Base-by-base conservation (phyloP, 2,113 vertebrate genomes). In the Thryonomys swinderianus region DNA sequence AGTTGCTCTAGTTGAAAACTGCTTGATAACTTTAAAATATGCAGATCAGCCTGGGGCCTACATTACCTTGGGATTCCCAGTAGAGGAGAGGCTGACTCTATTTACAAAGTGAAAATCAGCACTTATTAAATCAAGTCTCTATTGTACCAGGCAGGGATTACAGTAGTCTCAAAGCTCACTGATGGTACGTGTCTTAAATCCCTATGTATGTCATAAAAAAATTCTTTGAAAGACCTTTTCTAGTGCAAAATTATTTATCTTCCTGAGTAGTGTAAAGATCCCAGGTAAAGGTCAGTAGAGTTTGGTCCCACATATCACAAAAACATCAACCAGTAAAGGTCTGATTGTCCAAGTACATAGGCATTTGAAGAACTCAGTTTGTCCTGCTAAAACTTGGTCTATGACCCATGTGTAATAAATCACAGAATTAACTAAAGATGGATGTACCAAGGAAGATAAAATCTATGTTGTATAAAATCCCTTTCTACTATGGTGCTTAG, bases 121-220 rank as follows among this genome's bases (percentile, higher is more conserved):
- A 71, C 79, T 97, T 97, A 94, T 96, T 97, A 97, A 97, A 97
- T 93, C 93, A 96, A 93, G 92, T 96, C 90, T 95, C 95, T 94
- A 74, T 84, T 88, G 88, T 81, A 84, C 82, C 25, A 93, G 90
- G 62, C 40, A 96, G 74, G 94, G 95, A 97, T 95, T 95, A 88
- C 21, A 5, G 40, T 23, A 73, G 85, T 96, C 88, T 91, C 95
- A 92, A 2, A 89, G 66, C 96, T 95, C 82, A 83, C 84, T 69
- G 82, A 76, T 30, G 42, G 32, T 48, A 94, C 3, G 2, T 92
- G 67, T 74, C 73, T 92, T 90, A 92, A 94, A 85, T 95, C 90
- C 82, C 87, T 85, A 61, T 69, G 32, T 32, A 69, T 62, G 48
- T 61, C 40, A 79, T 67, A 61, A 37, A 34, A 34, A 80, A 51